Conservation (phyloP, 2,797 vertebrate genomes). For the Bovichtus diacanthus region DNA sequence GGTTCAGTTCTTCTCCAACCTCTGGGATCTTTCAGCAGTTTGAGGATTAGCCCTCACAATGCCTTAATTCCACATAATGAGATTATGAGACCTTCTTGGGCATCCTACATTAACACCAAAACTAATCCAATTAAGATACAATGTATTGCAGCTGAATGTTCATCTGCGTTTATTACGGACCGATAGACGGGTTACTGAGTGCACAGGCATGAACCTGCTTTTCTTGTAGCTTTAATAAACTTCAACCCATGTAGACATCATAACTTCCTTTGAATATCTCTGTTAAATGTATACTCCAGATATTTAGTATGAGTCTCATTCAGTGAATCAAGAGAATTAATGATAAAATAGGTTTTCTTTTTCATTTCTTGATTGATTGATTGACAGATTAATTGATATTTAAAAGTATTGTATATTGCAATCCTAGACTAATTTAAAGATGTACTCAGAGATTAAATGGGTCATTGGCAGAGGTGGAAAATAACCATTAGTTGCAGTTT, state of each 20-base stretch:
- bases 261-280: neutral
- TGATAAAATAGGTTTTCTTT: too few relatives aligned
- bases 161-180: constrained; percentile 52
- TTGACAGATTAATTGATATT: too few relatives aligned
- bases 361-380: too few relatives aligned
- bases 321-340: neutral
- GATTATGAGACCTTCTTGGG: constrained; percentile 69
- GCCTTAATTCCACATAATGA: constrained; percentile 69
- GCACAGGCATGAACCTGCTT: neutral
- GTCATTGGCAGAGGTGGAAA: too few relatives aligned
- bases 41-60: constrained; percentile 73
- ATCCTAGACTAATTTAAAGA: too few relatives aligned
- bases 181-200: constrained; percentile 14
- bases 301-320: neutral
- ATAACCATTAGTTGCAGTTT: too few relatives aligned
- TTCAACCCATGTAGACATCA: neutral
- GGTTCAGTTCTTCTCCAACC: constrained; percentile 27
- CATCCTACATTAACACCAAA: constrained; percentile 56
- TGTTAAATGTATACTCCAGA: neutral
- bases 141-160: constrained; percentile 33
- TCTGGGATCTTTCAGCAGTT: constrained; percentile 48
- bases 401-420: too few relatives aligned
- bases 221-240: neutral
- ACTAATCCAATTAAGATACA: constrained; percentile 75
- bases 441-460: too few relatives aligned